Percentiles rank a stretch among this genome's conserved stretches.
These are phyloP conservation scores for Allobates femoralis DNA, from an alignment of 2,797 vertebrate genomes.

Conservation along the genomic window DNA sequence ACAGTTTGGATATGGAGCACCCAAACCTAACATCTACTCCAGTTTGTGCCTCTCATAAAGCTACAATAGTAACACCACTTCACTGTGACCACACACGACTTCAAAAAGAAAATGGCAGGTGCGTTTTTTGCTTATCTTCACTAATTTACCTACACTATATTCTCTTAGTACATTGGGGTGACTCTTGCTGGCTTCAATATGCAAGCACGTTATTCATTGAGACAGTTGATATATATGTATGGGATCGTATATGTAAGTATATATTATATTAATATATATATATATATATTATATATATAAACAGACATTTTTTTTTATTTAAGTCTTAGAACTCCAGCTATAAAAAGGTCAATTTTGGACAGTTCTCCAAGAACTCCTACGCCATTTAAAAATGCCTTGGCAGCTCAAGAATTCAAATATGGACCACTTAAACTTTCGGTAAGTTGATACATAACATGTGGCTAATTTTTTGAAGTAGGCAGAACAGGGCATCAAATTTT, in stretches of 20 bases:
- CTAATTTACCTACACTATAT: background rate
- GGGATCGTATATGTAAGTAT: too few species aligned
- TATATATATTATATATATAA: too few species aligned
- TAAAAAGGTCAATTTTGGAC: conserved; percentile 92
- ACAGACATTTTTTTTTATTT: conserved; percentile 68
- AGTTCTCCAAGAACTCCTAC: conserved; percentile 92
- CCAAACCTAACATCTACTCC: conserved; percentile 82
- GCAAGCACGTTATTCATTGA: too few species aligned
- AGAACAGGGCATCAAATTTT: background rate
- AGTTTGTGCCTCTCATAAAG: conserved; percentile 82
- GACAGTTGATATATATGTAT: too few species aligned
- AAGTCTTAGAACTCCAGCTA: conserved; percentile 92
- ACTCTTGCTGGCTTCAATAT: too few species aligned
- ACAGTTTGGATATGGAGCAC: conserved; percentile 83
- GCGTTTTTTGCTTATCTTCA: conserved; percentile 69
- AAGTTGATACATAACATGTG: conserved; percentile 67
- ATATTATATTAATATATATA: too few species aligned
- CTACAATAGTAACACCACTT: conserved; percentile 76
- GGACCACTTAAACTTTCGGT: conserved; percentile 92
- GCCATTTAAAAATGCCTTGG: conserved; percentile 88
- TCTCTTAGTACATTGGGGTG: too few species aligned
- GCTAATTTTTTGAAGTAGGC: background rate
- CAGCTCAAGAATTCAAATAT: conserved; percentile 91
- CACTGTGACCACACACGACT: conserved; percentile 83
- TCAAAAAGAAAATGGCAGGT: conserved; percentile 93